Evolutionary conservation across 1,140 invertebrate genomes (phyloP).

Genomic region (Drosophila tristis): DNA sequence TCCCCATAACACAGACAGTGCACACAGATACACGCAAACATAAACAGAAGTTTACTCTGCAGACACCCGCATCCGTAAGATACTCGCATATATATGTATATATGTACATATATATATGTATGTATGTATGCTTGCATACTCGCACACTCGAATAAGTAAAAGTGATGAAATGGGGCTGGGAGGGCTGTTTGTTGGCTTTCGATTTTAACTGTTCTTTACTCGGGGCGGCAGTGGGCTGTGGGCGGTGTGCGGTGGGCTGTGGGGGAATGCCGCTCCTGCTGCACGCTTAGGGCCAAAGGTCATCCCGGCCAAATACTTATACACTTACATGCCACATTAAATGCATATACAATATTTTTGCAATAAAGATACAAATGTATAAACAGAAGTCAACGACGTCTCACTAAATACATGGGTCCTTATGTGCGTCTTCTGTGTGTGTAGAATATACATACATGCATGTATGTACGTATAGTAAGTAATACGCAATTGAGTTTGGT

Average conservation of each 20-base stretch:
- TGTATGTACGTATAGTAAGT: slow-evolving; percentile 21
- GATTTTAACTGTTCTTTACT: slow-evolving; percentile 53
- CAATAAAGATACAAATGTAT: slow-evolving; percentile 50
- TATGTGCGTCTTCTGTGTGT: slow-evolving; percentile 10
- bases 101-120: background rate
- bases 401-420: slow-evolving; percentile 39
- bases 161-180: slow-evolving; percentile 57
- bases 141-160: slow-evolving; percentile 44
- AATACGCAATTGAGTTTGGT: slow-evolving; percentile 62
- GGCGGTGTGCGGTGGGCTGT: no score
- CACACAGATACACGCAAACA: slow-evolving; percentile 14
- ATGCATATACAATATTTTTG: slow-evolving; percentile 25
- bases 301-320: slow-evolving; percentile 39
- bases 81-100: slow-evolving; percentile 8
- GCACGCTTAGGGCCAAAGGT: slow-evolving; percentile 52
- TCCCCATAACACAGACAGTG: slow-evolving; percentile 34
- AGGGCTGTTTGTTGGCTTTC: slow-evolving; percentile 35
- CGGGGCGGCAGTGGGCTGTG: background rate
- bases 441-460: slow-evolving; percentile 8
- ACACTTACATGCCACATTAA: slow-evolving; percentile 19
- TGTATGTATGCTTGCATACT: slow-evolving; percentile 7
- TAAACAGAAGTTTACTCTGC: slow-evolving; percentile 29
- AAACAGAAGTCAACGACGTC: slow-evolving; percentile 55
- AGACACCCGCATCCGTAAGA: slow-evolving; percentile 53
- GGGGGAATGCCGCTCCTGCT: slow-evolving; percentile 7